These are phyloP conservation scores for Taurulus bubalis DNA, from an alignment of 2,113 vertebrate species.

Conservation along the genomic window DNA sequence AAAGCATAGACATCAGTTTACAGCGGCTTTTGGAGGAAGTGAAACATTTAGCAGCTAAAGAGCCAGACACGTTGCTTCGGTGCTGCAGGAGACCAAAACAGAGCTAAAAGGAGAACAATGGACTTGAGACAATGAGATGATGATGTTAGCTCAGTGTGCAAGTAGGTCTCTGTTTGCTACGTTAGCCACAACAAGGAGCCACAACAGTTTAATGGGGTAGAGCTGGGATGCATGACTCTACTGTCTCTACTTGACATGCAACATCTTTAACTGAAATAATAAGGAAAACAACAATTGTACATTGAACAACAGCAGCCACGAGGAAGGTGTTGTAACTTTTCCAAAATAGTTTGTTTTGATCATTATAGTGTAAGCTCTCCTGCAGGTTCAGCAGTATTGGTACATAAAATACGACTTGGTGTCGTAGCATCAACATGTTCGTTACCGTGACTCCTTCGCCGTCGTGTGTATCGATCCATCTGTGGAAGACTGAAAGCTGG, in stretches of 20 bases:
- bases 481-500: not conserved
- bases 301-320: no score
- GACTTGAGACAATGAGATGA: not conserved
- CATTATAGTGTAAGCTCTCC: no score
- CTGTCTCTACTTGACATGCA: not conserved
- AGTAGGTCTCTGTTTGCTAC: not conserved
- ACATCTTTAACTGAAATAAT: not conserved
- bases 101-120: not conserved
- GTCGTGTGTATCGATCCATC: not conserved
- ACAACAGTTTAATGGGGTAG: not conserved
- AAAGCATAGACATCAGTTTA: not conserved
- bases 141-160: not conserved
- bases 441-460: not conserved
- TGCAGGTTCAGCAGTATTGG: no score
- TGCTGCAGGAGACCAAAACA: slow-evolving; percentile 1
- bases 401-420: not conserved
- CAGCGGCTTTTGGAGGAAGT: no score
- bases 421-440: not conserved
- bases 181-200: no score
- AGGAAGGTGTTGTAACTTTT: not conserved
- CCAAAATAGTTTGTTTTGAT: not conserved
- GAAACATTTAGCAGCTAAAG: no score
- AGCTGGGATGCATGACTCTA: no score
- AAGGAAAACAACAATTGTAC: not conserved
- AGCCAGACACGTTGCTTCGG: not conserved